Percentiles rank a stretch among this genome's conserved stretches.
These are phyloP conservation scores for Aurelia coerulea DNA, from an alignment of 30 jellyfish, hydroid and myxozoan genomes.

Conservation along the genomic window DNA sequence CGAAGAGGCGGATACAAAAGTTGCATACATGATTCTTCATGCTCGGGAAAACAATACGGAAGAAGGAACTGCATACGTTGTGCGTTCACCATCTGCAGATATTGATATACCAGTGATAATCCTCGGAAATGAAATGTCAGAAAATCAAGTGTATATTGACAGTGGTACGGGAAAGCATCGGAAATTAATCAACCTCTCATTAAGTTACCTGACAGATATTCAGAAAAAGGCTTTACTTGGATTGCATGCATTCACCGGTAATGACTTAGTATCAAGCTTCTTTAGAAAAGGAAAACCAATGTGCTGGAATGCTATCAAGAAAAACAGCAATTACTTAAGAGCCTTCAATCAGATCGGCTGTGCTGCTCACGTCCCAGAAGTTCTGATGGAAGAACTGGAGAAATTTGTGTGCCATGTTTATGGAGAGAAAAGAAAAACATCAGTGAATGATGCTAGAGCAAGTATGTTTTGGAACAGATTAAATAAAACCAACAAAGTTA, in stretches of 20 bases:
- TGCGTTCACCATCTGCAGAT: constrained; percentile 15
- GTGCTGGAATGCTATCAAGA: constrained; percentile 47
- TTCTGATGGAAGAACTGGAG: constrained; percentile 47
- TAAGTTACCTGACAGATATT: constrained; percentile 4
- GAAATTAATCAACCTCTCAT: constrained; percentile 26
- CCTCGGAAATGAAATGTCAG: constrained; percentile 48
- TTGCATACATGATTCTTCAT: constrained; percentile 58
- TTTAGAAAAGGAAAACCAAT: constrained; percentile 53
- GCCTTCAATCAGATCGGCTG: constrained; percentile 54
- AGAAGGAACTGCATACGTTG: constrained; percentile 50
- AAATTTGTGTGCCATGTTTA: constrained; percentile 48
- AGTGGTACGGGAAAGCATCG: constrained; percentile 59
- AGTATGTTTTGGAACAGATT: too few relatives aligned
- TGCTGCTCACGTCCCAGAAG: constrained; percentile 35
- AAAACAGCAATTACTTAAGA: constrained; percentile 39
- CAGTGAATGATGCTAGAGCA: constrained; percentile 18
- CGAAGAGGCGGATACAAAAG: constrained; percentile 49
- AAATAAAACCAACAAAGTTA: too few relatives aligned
- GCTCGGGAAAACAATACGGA: constrained; percentile 42
- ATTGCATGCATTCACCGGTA: constrained; percentile 26
- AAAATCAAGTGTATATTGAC: constrained; percentile 37
- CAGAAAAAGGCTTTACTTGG: constrained; percentile 36
- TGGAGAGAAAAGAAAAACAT: constrained; percentile 33
- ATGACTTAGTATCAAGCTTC: constrained; percentile 41
- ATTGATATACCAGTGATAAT: constrained; percentile 1